Base-by-base conservation (phyloP, 2,888 invertebrate species). In the Caenorhabditis sp. region DNA sequence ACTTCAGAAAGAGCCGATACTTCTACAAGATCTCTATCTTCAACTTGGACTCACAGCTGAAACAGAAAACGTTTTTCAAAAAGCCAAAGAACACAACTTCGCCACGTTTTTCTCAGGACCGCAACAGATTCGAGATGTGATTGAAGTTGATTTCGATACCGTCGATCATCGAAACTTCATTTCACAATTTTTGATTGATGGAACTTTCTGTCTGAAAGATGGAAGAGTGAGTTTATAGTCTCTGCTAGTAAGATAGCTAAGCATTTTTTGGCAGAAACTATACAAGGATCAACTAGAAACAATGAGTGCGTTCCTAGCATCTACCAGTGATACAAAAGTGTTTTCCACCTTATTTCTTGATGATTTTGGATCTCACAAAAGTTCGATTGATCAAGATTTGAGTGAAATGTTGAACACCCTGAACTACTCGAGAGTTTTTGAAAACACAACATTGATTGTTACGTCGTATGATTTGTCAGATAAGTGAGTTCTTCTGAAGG, bases 71-170 rank as follows among this genome's bases (percentile, higher is more conserved):
- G 14, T 69, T 10, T 77, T 77, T 14, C 41, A 44, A 51, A 69
- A 54, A 44, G 77, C 77, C 0, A 77, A 77, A 41, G 24, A 51
- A n/a, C 38, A 63, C 8, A 69, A 77, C 24, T 69, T 69, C 31
- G 31, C 70, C 2, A 79, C 79, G 1, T 79, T 72, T 22, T 79
- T 66, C 72, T 72, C 79, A 28, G 79, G 79, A 7, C 72, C 79
- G 0, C 56, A 72, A 28, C 66, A 58, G 31, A 79, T 77, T 16
- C 38, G 77, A 54, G 41, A 69, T 22, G 5, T 63, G 24, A 26
- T 77, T 14, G 63, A 77, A 2, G 44, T 24, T 3, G 77, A 77
- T 54, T 63, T 59, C 47, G 77, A 77, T 19, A 69, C 77, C 5
- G 28, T 49, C 14, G 61, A 59, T 22, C 77, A 77, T 61, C 14